Evolutionary conservation across 2,113 vertebrate genomes (phyloP), one percentile per base, ranked within the genome.

Genomic region (Ramphastos sulfuratus): DNA sequence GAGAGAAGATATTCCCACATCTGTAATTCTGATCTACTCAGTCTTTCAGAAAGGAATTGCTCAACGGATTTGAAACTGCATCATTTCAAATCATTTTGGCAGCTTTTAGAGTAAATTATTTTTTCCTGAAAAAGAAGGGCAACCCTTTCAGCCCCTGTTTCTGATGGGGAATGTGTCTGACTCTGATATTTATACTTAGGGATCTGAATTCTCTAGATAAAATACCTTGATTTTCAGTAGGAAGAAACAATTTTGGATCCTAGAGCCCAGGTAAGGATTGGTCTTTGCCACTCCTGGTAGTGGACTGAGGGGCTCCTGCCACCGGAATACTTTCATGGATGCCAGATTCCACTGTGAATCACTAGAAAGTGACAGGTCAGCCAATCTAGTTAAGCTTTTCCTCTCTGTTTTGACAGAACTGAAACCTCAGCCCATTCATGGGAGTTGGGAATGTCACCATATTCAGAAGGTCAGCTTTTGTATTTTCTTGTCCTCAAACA

Each of bases 11-110:
- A 90, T 94, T 92, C 85, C 64, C 44, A 79, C 67, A 90, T 82
- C 81, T 96, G 94, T 96, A 88, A 88, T 96, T 93, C 85, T 94
- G 94, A 92, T 83, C 93, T 92, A 90, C 84, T 88, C 64, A 61
- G 37, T 93, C 90, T 94, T 92, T 94, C 71, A 71, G 74, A 96
- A 95, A 93, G 42, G 64, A 92, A 94, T 89, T 95, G 81, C 83
- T 92, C 71, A 92, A 91, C 56, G 90, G 85, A 93, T 89, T 93
- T 92, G 83, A 93, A 94, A 90, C 74, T 56, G 69, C 77, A 82
- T 90, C 2, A 74, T 91, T 94, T 93, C 80, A 93, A 89, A 92
- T 90, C 1, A 79, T 93, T 90, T 84, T 92, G 76, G 65, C 67
- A 90, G 77, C 60, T 82, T 96, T 91, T 93, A 72, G 70, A 80